Evolutionary conservation across 2,113 vertebrate species (phyloP), one percentile per base, ranked within the genome.

Genomic region (Larimichthys polyactis): DNA sequence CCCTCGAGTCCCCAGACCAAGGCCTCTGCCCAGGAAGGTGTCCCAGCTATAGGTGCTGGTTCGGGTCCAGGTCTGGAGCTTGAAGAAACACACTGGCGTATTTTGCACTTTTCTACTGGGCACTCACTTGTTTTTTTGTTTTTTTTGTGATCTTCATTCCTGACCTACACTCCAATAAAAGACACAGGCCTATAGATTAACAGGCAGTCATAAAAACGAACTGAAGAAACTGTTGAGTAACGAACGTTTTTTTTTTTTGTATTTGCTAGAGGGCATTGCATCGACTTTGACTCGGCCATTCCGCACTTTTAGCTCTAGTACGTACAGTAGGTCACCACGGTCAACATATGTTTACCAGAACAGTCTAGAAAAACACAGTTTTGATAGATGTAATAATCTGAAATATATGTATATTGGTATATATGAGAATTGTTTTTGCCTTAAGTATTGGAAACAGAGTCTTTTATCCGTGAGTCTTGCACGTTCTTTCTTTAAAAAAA

Each of bases 11-110:
- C 96, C 96, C 54, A 93, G 97, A 83, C 97, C 98, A 2, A 92
- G 97, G 88, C 97, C 97, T 32, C 96, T 99, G 88, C 98, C 98
- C 68, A 94, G 98, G 83, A 99, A 99, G 91, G 97, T 99, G 76
- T 99, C 98, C n/a, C 98, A 99, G 95, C 94, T 99, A 87, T 99
- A 95, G 96, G 87, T 83, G 82, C 79, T 67, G 64, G 58, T 72
- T 73, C n/a, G 24, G 67, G 52, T 78, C 24, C 46, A 40, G 68
- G 59, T 57, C 68, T 43, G 73, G 69, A 72, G 72, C 65, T 46
- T 48, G 72, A 64, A 75, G 60, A 85, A 80, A 92, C 86, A 93
- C 91, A 91, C 88, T 91, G 90, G 93, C 92, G 81, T 90, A 86
- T 91, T 93, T 94, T 95, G 94, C 94, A 95, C 94, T 95, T 93